Evolutionary conservation across 2,113 vertebrate species (phyloP).

Genomic region (Nicator chloris): DNA sequence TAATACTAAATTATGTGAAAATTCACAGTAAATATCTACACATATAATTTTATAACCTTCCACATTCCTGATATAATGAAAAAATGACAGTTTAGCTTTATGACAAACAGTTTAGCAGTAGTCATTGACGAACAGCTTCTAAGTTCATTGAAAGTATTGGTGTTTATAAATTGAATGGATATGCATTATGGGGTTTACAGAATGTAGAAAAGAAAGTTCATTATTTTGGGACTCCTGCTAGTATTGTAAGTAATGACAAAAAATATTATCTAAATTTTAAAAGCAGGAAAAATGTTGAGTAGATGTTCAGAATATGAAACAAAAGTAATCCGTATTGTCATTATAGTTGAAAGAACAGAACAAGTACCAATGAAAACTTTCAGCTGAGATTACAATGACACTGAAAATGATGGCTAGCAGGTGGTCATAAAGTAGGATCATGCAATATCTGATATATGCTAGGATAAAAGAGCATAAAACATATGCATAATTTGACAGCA

Average conservation of each 20-base stretch:
- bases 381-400: background rate
- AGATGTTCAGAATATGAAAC: background rate
- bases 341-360: background rate
- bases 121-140: background rate
- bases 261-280: background rate
- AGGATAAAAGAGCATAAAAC: background rate
- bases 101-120: background rate
- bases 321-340: background rate
- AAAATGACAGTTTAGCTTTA: background rate
- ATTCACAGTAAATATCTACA: background rate
- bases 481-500: background rate
- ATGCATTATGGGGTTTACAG: background rate
- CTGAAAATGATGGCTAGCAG: background rate
- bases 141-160: background rate
- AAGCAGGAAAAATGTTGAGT: background rate
- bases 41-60: background rate
- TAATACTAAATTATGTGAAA: background rate
- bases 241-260: background rate
- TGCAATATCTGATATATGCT: background rate
- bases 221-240: background rate
- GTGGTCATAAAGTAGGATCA: background rate
- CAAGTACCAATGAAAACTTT: background rate
- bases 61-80: background rate
- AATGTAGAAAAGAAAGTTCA: background rate
- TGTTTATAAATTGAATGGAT: background rate